Evolutionary conservation across 2,113 vertebrate species (phyloP), one percentile per base, ranked within the genome.

Genomic region (Aplodontia rufa): DNA sequence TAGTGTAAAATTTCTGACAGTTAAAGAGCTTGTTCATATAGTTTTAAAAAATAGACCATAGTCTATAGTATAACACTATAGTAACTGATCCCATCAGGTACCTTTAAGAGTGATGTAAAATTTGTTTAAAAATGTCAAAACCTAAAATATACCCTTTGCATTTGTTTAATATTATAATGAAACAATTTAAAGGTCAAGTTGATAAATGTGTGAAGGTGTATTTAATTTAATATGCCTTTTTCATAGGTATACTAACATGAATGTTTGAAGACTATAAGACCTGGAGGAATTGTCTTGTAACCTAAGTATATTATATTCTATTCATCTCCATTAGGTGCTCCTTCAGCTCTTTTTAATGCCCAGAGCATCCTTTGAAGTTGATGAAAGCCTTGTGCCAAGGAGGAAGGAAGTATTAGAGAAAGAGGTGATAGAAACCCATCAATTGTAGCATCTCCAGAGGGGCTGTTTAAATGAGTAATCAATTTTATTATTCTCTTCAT

Each of bases 401-500:
- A 71, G 51, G 62, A 95, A 91, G 94, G 47, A 95, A 96, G 35
- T 84, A 87, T 79, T 83, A 96, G 74, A 66, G 87, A 96, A 96
- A 94, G 19, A 17, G 24, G 47, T 42, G 80, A 90, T 87, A 96
- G 75, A 97, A 90, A 84, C 58, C 71, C 90, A 87, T 96, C 87
- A 97, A 83, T 53, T 87, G 40, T 82, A n/a, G 37, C 94, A 58
- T 95, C 83, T 93, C 92, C 75, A 91, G 62, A 71, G 55, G 64
- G 64, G 11, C 60, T 40, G 14, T 94, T 96, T 95, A 95, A 97
- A 96, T 91, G 74, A 94, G 51, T 89, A 94, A 97, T 90, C 79
- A 95, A 76, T 96, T 96, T 97, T 91, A 87, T 81, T 97, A 24
- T 95, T 92, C 69, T 87, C 82, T 89, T 91, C 51, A n/a, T 86